Base-by-base conservation (phyloP, 2,888 invertebrate genomes). In the Drosophila meridionalis region DNA sequence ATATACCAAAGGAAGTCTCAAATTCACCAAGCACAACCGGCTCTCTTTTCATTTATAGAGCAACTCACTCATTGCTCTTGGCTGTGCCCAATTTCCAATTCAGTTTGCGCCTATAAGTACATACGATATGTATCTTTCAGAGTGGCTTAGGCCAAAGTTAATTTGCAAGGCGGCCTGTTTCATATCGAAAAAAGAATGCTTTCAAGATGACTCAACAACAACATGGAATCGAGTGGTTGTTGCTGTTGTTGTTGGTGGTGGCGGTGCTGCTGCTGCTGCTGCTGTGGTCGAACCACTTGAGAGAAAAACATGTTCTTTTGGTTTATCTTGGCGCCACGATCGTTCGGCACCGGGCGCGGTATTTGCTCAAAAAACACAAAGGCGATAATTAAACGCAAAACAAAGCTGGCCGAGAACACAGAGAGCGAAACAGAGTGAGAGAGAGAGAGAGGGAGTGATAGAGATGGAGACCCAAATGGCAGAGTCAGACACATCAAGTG, bases 251-350 rank as follows among this genome's bases (percentile, higher is more conserved):
- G 20, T 20, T 53, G 69, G 48, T 64, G 77, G 14, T 59, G 43
- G 1, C 55, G 62, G 45, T 66, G 78, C 63, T 80, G 71, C 65
- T 78, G 61, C 28, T 12, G 14, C 58, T 81, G 82, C 69, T 74
- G 77, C 64, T 48, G 58, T 67, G 69, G 73, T 77, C 83, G 85
- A 75, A 78, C 82, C 80, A 86, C 84, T 86, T 86, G 86, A 86
- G 86, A 68, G 67, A 71, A 83, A 83, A 87, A 83, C 86, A 87
- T 87, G 87, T 87, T 87, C 87, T 82, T 82, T 86, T 77, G 82
- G 81, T 76, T 86, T 84, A 87, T 87, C 87, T 87, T 87, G 88
- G 87, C 87, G 87, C 87, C 87, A 86, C 84, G 83, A 87, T 87
- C 88, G 77, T 80, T 52, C 79, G 77, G 72, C 62, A 82, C 57